These are phyloP conservation scores for Lapara coniferarum DNA, from an alignment of 2,888 invertebrate species.

Conservation along the genomic window DNA sequence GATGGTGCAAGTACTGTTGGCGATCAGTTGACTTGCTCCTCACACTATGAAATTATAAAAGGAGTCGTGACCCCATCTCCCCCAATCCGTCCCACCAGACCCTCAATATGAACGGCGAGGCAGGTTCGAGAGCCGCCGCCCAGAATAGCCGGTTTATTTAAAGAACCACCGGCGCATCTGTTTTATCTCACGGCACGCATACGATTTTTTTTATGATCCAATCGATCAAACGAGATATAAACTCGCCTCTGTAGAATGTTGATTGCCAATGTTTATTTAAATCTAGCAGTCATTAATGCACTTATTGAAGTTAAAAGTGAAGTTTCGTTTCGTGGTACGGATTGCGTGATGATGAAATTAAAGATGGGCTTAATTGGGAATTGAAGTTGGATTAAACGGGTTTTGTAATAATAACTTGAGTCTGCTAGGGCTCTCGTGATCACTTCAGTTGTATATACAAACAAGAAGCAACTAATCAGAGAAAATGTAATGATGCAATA, in stretches of 20 bases:
- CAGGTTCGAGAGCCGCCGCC: constrained; percentile 22
- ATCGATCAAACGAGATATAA: constrained; percentile 35
- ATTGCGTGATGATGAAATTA: constrained; percentile 3
- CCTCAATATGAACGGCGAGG: constrained; percentile 13
- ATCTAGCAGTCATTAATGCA: constrained; percentile 35
- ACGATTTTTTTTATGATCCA: constrained; percentile 36
- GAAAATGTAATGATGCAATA: too few relatives aligned
- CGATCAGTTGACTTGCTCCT: too few relatives aligned
- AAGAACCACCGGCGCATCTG: constrained; percentile 45
- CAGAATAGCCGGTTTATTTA: constrained; percentile 32
- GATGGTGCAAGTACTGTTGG: too few relatives aligned
- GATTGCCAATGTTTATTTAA: constrained; percentile 30
- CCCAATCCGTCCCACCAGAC: not conserved
- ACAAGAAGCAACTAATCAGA: too few relatives aligned
- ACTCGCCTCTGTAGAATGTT: constrained; percentile 34
- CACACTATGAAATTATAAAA: not conserved
- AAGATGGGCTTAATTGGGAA: not conserved
- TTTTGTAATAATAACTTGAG: not conserved
- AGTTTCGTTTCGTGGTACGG: not conserved
- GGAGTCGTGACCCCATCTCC: not conserved
- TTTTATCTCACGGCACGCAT: constrained; percentile 49
- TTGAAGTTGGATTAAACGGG: not conserved
- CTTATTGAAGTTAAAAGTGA: not conserved
- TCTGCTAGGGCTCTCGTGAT: too few relatives aligned
- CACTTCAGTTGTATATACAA: too few relatives aligned